A percentile compares a stretch with the other conserved stretches of the same genome.
These are phyloP conservation scores for Propithecus coquereli DNA, from an alignment of 2,113 vertebrate genomes.

Conservation along the genomic window DNA sequence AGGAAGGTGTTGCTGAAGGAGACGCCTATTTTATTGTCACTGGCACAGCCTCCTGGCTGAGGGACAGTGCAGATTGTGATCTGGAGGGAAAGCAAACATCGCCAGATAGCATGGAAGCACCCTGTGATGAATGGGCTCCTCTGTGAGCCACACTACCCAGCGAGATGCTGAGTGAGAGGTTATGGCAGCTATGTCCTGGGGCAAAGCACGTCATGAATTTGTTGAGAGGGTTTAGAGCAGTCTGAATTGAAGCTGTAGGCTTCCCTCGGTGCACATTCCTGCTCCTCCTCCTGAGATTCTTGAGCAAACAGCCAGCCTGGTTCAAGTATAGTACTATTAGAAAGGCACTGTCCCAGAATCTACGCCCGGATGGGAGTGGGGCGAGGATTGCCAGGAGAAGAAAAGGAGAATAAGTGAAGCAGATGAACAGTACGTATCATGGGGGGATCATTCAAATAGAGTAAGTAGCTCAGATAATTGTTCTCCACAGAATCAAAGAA, in stretches of 20 bases:
- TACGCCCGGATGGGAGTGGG: background rate
- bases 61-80: background rate
- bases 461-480: background rate
- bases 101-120: rapidly evolving
- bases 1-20: background rate
- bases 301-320: background rate
- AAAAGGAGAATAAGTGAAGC: background rate
- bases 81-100: background rate
- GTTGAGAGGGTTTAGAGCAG: background rate
- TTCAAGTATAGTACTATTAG: background rate
- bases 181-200: background rate
- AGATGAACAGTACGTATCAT: background rate
- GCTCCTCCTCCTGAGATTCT: background rate
- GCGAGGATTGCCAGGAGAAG: background rate
- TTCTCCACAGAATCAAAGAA: background rate
- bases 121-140: background rate
- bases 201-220: rapidly evolving
- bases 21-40: background rate
- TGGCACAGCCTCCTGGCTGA: background rate
- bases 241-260: background rate
- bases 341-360: background rate
- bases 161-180: background rate
- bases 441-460: background rate
- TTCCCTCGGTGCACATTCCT: background rate
- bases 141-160: background rate